Conservation (phyloP, 2,888 invertebrate genomes). For the Drosophila mulleri region DNA sequence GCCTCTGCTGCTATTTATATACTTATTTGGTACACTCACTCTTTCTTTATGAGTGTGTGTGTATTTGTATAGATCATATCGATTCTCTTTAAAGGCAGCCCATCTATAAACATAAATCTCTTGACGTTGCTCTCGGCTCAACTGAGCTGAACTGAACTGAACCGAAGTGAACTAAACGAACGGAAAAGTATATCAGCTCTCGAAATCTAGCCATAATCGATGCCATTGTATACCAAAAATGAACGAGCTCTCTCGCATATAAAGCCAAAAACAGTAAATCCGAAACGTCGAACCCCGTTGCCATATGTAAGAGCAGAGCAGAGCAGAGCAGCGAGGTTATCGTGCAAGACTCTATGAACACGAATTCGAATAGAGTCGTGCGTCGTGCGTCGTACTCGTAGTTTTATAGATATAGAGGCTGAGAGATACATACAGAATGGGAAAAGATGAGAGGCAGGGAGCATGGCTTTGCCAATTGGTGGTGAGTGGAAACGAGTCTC, state of each 20-base stretch:
- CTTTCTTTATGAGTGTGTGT: neutral
- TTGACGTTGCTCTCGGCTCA: slow-evolving; percentile 44
- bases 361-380: slow-evolving; percentile 5
- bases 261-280: slow-evolving; percentile 66
- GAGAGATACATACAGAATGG: slow-evolving; percentile 46
- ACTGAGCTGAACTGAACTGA: neutral
- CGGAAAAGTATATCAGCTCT: slow-evolving; percentile 50
- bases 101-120: slow-evolving; percentile 68
- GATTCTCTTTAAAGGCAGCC: slow-evolving; percentile 65
- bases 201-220: slow-evolving; percentile 61
- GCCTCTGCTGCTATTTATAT: slow-evolving; percentile 17
- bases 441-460: slow-evolving; percentile 28
- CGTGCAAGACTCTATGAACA: slow-evolving; percentile 59
- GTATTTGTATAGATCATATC: slow-evolving; percentile 57
- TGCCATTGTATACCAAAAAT: slow-evolving; percentile 72
- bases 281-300: slow-evolving; percentile 40
- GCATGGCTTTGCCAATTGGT: slow-evolving; percentile 14
- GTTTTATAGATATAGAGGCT: slow-evolving; percentile 45
- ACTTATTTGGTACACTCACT: slow-evolving; percentile 18
- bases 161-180: neutral
- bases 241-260: slow-evolving; percentile 51
- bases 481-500: slow-evolving; percentile 56
- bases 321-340: slow-evolving; percentile 49
- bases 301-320: slow-evolving; percentile 11
- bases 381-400: slow-evolving; percentile 16